These are phyloP conservation scores for Fissipunctia ypsillon DNA, from an alignment of 2,888 invertebrate genomes.

Conservation along the genomic window DNA sequence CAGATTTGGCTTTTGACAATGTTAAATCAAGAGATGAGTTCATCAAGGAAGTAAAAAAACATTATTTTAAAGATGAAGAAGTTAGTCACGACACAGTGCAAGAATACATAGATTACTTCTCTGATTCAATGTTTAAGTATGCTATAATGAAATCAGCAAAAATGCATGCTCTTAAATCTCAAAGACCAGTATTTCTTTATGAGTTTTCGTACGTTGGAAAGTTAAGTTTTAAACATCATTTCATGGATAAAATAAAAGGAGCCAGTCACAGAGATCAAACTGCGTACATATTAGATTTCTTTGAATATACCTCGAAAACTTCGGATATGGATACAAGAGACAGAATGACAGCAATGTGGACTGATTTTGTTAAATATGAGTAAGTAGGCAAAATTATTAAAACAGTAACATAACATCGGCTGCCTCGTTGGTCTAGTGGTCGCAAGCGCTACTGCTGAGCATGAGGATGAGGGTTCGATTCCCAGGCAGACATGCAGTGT, in stretches of 20 bases:
- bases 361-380: constrained; percentile 84
- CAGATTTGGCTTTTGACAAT: constrained; percentile 78
- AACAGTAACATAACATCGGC: no score
- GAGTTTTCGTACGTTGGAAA: constrained; percentile 85
- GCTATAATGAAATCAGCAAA: constrained; percentile 82
- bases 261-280: constrained; percentile 87
- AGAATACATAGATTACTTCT: constrained; percentile 83
- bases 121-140: constrained; percentile 86
- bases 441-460: no score
- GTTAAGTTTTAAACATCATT: constrained; percentile 80
- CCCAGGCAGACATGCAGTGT: no score
- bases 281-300: constrained; percentile 84
- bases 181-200: constrained; percentile 80
- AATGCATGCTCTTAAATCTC: constrained; percentile 74
- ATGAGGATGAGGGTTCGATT: no score
- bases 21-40: constrained; percentile 72
- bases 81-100: constrained; percentile 75
- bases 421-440: no score
- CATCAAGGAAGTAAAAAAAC: constrained; percentile 73
- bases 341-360: constrained; percentile 84
- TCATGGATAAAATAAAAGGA: constrained; percentile 81
- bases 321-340: constrained; percentile 82
- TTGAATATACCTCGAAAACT: constrained; percentile 74
- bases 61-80: constrained; percentile 81
- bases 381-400: no score